Conservation (phyloP, 1,140 invertebrate genomes). For the Hyles euphorbiae region DNA sequence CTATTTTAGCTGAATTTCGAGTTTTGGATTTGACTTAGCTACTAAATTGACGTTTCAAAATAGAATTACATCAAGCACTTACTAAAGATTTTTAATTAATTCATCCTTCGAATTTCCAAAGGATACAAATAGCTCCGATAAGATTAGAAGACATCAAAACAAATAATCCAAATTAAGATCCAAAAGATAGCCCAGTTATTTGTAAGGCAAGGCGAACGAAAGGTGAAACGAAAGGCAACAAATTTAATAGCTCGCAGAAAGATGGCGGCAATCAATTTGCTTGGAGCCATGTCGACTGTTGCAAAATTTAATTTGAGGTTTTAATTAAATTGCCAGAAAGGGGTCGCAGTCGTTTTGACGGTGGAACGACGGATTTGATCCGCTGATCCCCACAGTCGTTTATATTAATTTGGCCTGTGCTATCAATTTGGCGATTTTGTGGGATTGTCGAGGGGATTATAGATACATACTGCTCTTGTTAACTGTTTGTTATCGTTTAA, state of each 20-base stretch:
- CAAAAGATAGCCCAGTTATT: no score
- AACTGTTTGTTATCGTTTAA: no score
- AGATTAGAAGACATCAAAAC: conserved; percentile 1
- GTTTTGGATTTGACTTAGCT: no score
- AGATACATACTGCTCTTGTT: no score
- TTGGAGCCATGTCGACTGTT: conserved; percentile 4
- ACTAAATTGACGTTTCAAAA: no score
- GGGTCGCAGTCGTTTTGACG: conserved; percentile 7
- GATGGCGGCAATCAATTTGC: conserved; percentile 20
- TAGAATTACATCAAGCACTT: no score
- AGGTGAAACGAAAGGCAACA: not conserved
- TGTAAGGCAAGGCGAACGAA: no score
- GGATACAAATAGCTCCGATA: not conserved
- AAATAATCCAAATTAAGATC: conserved; percentile 6
- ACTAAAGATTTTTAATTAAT: no score
- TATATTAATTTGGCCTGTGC: conserved; percentile 16
- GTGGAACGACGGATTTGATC: conserved; percentile 16
- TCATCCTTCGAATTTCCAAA: no score
- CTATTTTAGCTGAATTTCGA: no score
- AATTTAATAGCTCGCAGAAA: conserved; percentile 14
- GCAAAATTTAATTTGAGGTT: conserved; percentile 25
- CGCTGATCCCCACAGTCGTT: conserved; percentile 15
- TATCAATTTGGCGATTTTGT: no score
- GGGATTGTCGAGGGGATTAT: no score
- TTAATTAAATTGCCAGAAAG: conserved; percentile 29